Evolutionary conservation across 2,888 invertebrate genomes (phyloP), one percentile per base, ranked within the genome.

Genomic region (Cremastinae sp.): DNA sequence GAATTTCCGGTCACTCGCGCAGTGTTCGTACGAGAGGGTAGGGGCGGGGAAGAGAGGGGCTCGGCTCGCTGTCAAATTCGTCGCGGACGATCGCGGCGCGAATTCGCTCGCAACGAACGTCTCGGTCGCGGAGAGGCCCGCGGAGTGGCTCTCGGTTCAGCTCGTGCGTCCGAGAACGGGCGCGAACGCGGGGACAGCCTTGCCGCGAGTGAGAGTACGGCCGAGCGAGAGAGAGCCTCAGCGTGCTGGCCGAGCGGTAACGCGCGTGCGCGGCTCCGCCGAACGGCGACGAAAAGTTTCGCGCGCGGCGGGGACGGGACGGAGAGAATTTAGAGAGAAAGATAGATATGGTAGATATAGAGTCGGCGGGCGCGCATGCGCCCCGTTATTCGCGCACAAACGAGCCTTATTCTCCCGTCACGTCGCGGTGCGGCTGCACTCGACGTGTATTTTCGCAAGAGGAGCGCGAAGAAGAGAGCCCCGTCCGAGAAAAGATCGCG

Each of bases 171-270:
- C 49, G 71, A 53, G 78, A 70, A 65, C 74, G 65, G 74, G 68
- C 76, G 76, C 76, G 75, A 79, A 56, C 76, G 73, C 76, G 66
- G 79, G 70, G 76, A 79, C 78, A 81, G 84, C 84, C 82, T 83
- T 78, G 80, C 79, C 81, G 83, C 82, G 84, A 87, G 86, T 84
- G 86, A 87, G 87, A 88, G 87, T 83, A 80, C 85, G 28, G 28
- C 28, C 28, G 28, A 28, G 28, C 28, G 83, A 62, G 61, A 14
- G 54, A 84, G 84, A 84, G 84, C 81, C 85, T 86, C 88, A 85
- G 87, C 88, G 86, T 87, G 83, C 87, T 86, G 85, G 86, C 28
- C 28, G 28, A 28, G 28, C 28, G 28, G 79, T 83, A 82, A 83
- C 79, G 58, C 62, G 70, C 28, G 56, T 43, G 58, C 43, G 64